Evolutionary conservation across 2,797 vertebrate species (phyloP).

Genomic region (Gallirallus australis): DNA sequence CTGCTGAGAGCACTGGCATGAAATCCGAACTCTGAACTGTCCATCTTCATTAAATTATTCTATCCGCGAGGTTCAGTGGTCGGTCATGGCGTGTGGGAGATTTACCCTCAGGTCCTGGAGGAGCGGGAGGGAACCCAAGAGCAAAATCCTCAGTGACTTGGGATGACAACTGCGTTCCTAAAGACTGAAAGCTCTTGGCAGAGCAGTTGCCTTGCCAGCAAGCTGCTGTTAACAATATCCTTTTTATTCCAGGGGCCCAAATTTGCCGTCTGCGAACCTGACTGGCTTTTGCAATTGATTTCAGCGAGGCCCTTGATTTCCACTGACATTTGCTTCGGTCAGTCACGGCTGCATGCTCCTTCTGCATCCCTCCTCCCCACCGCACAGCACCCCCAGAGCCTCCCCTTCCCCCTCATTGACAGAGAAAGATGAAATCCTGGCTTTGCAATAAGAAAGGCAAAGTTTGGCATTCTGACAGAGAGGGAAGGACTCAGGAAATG

Average conservation of each 20-base stretch:
- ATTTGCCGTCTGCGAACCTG: slow-evolving; percentile 28
- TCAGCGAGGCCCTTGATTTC: background rate
- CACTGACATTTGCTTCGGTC: slow-evolving; percentile 23
- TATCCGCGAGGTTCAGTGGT: slow-evolving; percentile 24
- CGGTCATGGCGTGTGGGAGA: slow-evolving; percentile 40
- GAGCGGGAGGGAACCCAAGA: slow-evolving; percentile 35
- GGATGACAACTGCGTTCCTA: slow-evolving; percentile 61
- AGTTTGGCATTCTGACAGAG: background rate
- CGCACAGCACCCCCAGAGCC: background rate
- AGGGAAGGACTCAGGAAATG: background rate
- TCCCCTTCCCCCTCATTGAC: background rate
- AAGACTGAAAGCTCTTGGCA: slow-evolving; percentile 53
- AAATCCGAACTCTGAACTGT: slow-evolving; percentile 37
- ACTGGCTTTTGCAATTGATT: slow-evolving; percentile 33
- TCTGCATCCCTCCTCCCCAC: background rate
- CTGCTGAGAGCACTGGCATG: background rate
- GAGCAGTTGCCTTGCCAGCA: slow-evolving; percentile 59
- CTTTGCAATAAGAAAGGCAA: background rate
- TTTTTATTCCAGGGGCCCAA: slow-evolving; percentile 51
- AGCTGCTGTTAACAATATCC: slow-evolving; percentile 63
- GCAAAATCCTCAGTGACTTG: slow-evolving; percentile 54
- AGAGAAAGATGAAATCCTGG: background rate
- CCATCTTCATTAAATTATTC: slow-evolving; percentile 54
- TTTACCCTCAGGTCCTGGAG: slow-evolving; percentile 39
- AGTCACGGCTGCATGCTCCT: slow-evolving; percentile 2